Conservation (phyloP, 2,888 invertebrate species). For the Camponotus fellah region DNA sequence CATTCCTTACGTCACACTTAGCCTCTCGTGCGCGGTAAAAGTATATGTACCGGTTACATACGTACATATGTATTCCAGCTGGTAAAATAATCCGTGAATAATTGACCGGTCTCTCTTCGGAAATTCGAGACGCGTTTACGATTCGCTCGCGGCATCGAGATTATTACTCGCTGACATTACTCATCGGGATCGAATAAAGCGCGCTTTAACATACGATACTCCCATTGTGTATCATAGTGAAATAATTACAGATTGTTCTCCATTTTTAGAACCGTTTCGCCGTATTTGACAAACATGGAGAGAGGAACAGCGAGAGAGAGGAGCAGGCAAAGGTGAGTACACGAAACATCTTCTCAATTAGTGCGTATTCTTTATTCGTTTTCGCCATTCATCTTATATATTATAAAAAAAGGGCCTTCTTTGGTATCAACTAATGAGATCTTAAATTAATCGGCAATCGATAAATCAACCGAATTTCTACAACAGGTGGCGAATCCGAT, state of each 20-base stretch:
- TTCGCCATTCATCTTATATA: slow-evolving; percentile 51
- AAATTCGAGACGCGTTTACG: not conserved
- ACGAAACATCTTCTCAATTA: slow-evolving; percentile 14
- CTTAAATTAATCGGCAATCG: slow-evolving; percentile 59
- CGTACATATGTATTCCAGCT: not conserved
- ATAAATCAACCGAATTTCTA: slow-evolving; percentile 51
- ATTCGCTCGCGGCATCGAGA: not conserved
- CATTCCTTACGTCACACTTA: slow-evolving; percentile 67
- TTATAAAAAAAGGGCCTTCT: slow-evolving; percentile 2
- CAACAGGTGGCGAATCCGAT: slow-evolving; percentile 72
- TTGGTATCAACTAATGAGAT: slow-evolving; percentile 37
- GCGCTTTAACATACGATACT: not conserved
- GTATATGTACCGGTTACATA: not conserved
- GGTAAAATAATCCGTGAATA: not conserved
- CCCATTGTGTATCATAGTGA: not conserved
- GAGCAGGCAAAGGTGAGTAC: slow-evolving; percentile 80
- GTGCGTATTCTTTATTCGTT: slow-evolving; percentile 20
- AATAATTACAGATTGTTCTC: slow-evolving; percentile 29
- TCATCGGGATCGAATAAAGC: not conserved
- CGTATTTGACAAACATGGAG: slow-evolving; percentile 70
- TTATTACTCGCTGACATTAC: not conserved
- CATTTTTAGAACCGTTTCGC: slow-evolving; percentile 78
- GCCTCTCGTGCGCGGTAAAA: not conserved
- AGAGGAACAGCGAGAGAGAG: slow-evolving; percentile 68
- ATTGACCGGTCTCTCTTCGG: slow-evolving; percentile 24